phyloP scores from a whole-genome alignment of 1,140 invertebrate species.

The Gryllus bimaculatus region DNA sequence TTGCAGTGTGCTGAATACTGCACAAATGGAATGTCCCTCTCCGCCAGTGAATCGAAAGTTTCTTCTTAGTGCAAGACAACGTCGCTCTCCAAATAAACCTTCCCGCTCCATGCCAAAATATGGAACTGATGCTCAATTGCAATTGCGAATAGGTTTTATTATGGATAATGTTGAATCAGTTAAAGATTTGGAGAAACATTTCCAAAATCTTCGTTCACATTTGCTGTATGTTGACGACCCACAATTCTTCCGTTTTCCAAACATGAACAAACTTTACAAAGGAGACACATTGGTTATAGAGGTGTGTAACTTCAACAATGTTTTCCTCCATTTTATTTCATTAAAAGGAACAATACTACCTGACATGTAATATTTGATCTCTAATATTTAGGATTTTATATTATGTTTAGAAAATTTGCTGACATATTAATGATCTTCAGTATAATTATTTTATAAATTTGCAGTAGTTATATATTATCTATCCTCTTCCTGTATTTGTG shows the following conservation, averaged over 20 bases:
- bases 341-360: no score
- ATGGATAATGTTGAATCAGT: constrained; percentile 93
- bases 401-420: no score
- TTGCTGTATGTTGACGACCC: constrained; percentile 89
- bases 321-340: no score
- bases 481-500: no score
- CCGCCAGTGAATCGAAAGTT: constrained; percentile 62
- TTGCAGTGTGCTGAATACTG: constrained; percentile 77
- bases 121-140: constrained; percentile 47
- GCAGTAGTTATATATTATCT: no score
- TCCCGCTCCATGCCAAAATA: constrained; percentile 10
- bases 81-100: constrained; percentile 11
- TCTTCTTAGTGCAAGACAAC: constrained; percentile 13
- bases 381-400: no score
- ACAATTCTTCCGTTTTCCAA: constrained; percentile 76
- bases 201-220: constrained; percentile 63
- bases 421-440: no score
- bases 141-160: constrained; percentile 74
- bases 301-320: constrained; percentile 32
- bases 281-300: constrained; percentile 93
- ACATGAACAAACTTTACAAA: constrained; percentile 79
- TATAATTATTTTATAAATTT: no score
- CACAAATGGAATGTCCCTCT: constrained; percentile 90
- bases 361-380: no score
- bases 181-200: constrained; percentile 77